Base-by-base conservation (phyloP, 1,140 invertebrate genomes). In the Philopotamus ludificatus region DNA sequence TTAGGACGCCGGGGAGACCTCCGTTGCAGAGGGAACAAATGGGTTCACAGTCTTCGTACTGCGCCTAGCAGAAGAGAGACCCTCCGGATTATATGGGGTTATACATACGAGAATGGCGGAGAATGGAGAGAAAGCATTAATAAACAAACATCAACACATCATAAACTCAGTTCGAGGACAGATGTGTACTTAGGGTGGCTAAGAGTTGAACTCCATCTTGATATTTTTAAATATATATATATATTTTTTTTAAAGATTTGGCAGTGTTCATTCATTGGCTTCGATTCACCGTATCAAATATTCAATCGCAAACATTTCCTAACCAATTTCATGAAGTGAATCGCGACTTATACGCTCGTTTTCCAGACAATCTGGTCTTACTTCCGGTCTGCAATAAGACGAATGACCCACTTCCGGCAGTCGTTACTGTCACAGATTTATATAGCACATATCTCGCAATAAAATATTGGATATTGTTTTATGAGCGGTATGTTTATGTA, bases 1-100 rank as follows among this genome's bases (percentile, higher is more conserved):
- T 62, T 62, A 62, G 22, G 12, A 1, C 9, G 39, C 25, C 12
- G 57, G n/a, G n/a, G n/a, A n/a, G 21, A 44, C 22, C 42, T 45
- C 26, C 34, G 12, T n/a, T 23, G 7, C 10, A 8, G 18, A 10
- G 45, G 18, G 10, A 12, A 34, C 12, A 34, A 4, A 34, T 34
- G 12, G 28, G 28, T 34, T 12, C 28, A 34, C 4, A 34, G 28
- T n/a, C n/a, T n/a, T n/a, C n/a, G n/a, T n/a, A n/a, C n/a, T n/a
- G n/a, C 28, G 12, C 4, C 28, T 4, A 12, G 4, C 28, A 4
- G 28, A 34, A 12, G 28, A 34, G 4, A 12, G 12, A 34, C 12
- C n/a, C n/a, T 34, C 28, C 28, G 28, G 28, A 34, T 4, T 12
- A 34, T 34, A 4, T 34, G 28, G 12, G 28, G 28, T 34, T 4